phyloP scores from a whole-genome alignment of 2,113 vertebrate genomes.

The Ochotona princeps region DNA sequence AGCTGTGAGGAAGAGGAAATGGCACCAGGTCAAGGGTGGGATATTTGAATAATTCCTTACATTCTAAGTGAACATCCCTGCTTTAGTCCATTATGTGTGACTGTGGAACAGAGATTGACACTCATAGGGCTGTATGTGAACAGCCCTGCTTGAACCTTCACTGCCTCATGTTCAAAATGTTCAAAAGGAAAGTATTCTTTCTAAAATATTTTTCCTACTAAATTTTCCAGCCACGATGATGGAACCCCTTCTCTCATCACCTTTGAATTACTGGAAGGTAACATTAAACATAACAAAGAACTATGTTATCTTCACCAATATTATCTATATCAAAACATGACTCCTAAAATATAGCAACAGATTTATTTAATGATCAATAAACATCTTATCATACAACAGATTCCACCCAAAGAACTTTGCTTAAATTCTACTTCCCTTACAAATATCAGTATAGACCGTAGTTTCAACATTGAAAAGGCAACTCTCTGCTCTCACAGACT shows the following conservation, averaged over 20 bases:
- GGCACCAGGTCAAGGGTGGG: too few relatives aligned
- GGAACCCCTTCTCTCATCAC: neutral
- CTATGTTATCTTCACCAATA: neutral
- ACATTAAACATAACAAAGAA: neutral
- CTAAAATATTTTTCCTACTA: neutral
- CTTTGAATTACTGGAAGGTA: neutral
- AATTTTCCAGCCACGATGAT: neutral
- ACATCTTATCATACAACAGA: neutral
- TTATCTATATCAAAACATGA: neutral
- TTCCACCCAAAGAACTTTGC: neutral
- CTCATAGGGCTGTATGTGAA: neutral
- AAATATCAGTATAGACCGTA: neutral
- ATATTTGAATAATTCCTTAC: too few relatives aligned
- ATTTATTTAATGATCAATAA: neutral
- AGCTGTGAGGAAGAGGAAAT: too few relatives aligned
- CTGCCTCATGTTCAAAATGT: neutral
- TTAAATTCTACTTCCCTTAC: neutral
- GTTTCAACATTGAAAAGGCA: neutral
- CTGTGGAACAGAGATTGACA: neutral
- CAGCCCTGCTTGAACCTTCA: neutral
- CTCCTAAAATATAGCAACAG: neutral
- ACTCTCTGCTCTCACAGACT: neutral
- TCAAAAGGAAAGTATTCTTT: neutral
- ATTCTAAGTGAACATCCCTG: too few relatives aligned
- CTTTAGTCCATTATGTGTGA: neutral